Conservation (phyloP, 1,140 invertebrate genomes). For the Cherax destructor region DNA sequence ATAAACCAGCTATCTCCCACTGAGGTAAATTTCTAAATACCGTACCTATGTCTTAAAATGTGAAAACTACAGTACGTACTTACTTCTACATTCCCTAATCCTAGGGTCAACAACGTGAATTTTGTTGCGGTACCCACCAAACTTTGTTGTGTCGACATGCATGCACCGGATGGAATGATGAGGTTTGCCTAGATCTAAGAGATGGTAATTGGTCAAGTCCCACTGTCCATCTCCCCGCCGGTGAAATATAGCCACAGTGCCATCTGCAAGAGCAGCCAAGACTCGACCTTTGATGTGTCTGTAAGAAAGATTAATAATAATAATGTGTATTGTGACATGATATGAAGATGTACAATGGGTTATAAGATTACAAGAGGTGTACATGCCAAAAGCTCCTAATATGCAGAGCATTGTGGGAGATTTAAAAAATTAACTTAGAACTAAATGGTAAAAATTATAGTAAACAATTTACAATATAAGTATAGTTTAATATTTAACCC, state of each 20-base stretch:
- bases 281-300: conserved; percentile 95
- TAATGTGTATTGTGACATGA: no score
- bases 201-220: conserved; percentile 94
- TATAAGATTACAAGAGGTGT: no score
- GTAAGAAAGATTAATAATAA: conserved; percentile 54
- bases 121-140: conserved; percentile 98
- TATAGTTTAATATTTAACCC: no score
- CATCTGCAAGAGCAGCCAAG: conserved; percentile 95
- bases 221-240: conserved; percentile 92
- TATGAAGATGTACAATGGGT: no score
- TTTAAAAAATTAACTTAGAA: no score
- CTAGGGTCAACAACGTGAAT: conserved; percentile 95
- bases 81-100: conserved; percentile 74
- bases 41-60: no score
- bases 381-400: no score
- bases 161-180: conserved; percentile 85
- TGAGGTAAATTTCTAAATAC: no score
- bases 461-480: no score
- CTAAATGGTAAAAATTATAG: no score
- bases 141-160: conserved; percentile 88
- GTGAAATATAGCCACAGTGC: conserved; percentile 94
- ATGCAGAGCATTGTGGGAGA: no score
- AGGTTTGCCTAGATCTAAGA: conserved; percentile 93
- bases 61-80: not conserved
- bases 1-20: no score